Evolutionary conservation across 2,888 invertebrate genomes (phyloP), one percentile per base, ranked within the genome.

Genomic region (Noctua comes): DNA sequence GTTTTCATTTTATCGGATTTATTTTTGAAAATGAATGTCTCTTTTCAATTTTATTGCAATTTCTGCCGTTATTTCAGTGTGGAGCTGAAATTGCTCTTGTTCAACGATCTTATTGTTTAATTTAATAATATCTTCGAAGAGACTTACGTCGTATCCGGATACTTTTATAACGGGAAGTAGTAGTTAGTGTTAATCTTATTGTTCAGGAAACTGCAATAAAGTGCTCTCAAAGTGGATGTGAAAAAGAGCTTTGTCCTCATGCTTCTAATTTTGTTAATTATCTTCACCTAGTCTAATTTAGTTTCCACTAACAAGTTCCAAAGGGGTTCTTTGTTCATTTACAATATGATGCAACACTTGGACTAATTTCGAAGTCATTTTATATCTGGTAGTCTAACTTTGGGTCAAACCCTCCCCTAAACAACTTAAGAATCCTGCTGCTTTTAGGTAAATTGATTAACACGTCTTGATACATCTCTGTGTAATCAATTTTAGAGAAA

Each of bases 1-100:
- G 82, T 83, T 88, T 86, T 82, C 76, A 81, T 88, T 89, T 82
- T 77, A 83, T 80, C 72, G 70, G 82, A 89, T 86, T 80, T 68
- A 79, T 74, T 82, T 85, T 86, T 79, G 68, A 80, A 89, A 86
- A 83, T 78, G 84, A 80, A 84, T 82, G 79, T 81, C 73, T 72
- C 54, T 74, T 76, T 85, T 79, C 68, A 79, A 79, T 77, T 77
- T 77, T 79, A 87, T 84, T 79, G 64, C 76, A 69, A 79, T 74
- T 82, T 77, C 79, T 76, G 51, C 36, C 18, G 57, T 59, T 69
- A 77, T 76, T 84, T 59, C 40, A 48, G 46, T 43, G 46, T 27
- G 36, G 43, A 79, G 11, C 40, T 66, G 51, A 68, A 80, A 80
- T 78, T 57, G 64, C 68, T 68, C 59, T 73, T 75, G 69, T 65